Evolutionary conservation across 2,113 vertebrate genomes (phyloP).

Genomic region (Festucalex cinctus): DNA sequence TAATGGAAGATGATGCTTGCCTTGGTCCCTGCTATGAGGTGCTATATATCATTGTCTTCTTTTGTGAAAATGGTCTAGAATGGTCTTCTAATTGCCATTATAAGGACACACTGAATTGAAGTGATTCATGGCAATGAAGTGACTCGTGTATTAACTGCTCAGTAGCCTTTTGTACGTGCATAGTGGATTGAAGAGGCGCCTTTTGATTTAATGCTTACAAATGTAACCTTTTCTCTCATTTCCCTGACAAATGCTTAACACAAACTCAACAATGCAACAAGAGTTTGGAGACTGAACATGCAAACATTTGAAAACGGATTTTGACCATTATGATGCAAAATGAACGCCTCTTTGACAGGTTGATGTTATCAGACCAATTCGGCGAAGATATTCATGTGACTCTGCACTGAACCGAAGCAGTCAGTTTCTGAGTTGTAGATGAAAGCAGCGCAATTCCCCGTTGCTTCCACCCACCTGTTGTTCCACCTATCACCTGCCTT

Average conservation of each 20-base stretch:
- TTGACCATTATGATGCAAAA: constrained; percentile 24
- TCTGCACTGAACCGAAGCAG: neutral
- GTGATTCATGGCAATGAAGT: constrained; percentile 19
- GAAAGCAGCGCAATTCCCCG: neutral
- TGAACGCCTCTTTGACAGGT: neutral
- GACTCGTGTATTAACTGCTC: constrained; percentile 19
- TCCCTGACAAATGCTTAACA: constrained; percentile 46
- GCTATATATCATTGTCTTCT: constrained; percentile 2
- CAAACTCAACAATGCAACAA: constrained; percentile 29
- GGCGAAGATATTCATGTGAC: neutral
- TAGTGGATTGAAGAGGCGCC: constrained; percentile 28
- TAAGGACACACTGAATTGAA: constrained; percentile 12
- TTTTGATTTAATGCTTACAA: constrained; percentile 56
- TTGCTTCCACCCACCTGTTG: constrained; percentile 1
- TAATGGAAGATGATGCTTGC: constrained; percentile 28
- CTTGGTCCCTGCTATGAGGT: constrained; percentile 7
- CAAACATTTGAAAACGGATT: constrained; percentile 8
- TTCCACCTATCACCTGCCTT: neutral
- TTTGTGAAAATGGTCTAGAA: constrained; percentile 15
- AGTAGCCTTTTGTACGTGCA: constrained; percentile 30
- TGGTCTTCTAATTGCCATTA: constrained; percentile 16
- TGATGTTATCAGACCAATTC: neutral
- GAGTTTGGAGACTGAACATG: constrained; percentile 16
- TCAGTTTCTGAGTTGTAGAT: neutral
- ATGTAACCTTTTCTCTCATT: constrained; percentile 38